Conservation (phyloP, 2,888 invertebrate genomes). For the Dryobotodes eremita region DNA sequence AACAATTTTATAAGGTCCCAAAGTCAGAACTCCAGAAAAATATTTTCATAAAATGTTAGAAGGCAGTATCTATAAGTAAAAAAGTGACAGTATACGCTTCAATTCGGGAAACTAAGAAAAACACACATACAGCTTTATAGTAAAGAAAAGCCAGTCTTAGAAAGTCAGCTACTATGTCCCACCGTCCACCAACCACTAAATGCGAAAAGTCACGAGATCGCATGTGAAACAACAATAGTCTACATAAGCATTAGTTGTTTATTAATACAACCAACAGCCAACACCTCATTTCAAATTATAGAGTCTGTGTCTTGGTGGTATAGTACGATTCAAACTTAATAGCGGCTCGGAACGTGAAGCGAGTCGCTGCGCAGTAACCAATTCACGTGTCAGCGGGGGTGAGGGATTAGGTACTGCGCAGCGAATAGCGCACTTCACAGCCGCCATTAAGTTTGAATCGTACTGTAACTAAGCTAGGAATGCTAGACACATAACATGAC, state of each 20-base stretch:
- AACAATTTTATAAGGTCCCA: background rate
- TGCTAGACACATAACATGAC: background rate
- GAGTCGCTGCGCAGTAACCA: too few relatives aligned
- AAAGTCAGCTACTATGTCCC: conserved; percentile 26
- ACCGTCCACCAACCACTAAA: conserved; percentile 12
- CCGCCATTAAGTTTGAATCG: too few relatives aligned
- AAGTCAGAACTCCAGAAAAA: background rate
- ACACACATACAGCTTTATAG: background rate
- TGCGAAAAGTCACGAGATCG: conserved; percentile 73
- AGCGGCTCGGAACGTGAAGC: too few relatives aligned
- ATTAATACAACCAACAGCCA: conserved; percentile 47
- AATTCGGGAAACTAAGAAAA: background rate
- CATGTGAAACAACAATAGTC: conserved; percentile 70
- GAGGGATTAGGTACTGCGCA: too few relatives aligned
- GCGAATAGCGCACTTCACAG: too few relatives aligned
- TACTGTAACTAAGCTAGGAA: conserved; percentile 4
- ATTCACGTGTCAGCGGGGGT: too few relatives aligned
- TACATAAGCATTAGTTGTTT: conserved; percentile 66
- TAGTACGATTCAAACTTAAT: too few relatives aligned
- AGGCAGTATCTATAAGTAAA: background rate
- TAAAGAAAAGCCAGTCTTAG: background rate
- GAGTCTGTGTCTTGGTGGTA: background rate
- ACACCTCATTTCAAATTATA: conserved; percentile 37
- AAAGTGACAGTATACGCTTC: background rate
- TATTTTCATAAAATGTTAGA: background rate